Conservation (phyloP, 2,797 vertebrate species). For the Harpagifer antarcticus region DNA sequence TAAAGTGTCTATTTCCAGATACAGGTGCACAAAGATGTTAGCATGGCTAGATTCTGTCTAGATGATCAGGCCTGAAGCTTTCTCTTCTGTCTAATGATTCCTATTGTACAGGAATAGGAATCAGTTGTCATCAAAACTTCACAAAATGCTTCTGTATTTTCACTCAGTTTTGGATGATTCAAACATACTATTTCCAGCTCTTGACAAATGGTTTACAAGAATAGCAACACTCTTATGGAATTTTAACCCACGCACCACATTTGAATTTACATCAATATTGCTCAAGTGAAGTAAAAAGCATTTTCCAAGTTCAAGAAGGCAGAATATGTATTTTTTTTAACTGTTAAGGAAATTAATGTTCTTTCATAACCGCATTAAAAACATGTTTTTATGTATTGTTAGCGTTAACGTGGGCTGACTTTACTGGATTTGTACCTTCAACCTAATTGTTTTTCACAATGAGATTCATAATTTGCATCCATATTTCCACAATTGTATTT, state of each 20-base stretch:
- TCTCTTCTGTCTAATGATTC: not conserved
- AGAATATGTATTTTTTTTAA: not conserved
- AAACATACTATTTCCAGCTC: not conserved
- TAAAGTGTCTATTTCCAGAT: too few species aligned
- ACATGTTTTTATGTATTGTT: too few species aligned
- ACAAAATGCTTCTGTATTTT: not conserved
- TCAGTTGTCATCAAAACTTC: not conserved
- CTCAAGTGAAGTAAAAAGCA: not conserved
- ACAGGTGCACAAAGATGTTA: not conserved
- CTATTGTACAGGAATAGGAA: not conserved
- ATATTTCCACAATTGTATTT: not conserved
- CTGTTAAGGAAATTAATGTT: not conserved
- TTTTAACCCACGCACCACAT: not conserved
- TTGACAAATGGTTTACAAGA: conserved; percentile 5
- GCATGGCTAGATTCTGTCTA: not conserved
- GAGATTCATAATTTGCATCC: not conserved
- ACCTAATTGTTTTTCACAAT: too few species aligned
- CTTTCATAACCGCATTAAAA: too few species aligned
- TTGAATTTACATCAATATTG: not conserved
- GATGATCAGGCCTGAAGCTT: fast-evolving
- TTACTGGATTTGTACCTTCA: too few species aligned
- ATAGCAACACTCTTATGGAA: conserved; percentile 9
- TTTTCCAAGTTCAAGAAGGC: not conserved
- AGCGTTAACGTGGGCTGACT: too few species aligned
- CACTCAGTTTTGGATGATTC: not conserved